Percentiles rank a stretch among this genome's conserved stretches.
Conservation (phyloP, 2,113 vertebrate species). For the Notarius quadriscutis region DNA sequence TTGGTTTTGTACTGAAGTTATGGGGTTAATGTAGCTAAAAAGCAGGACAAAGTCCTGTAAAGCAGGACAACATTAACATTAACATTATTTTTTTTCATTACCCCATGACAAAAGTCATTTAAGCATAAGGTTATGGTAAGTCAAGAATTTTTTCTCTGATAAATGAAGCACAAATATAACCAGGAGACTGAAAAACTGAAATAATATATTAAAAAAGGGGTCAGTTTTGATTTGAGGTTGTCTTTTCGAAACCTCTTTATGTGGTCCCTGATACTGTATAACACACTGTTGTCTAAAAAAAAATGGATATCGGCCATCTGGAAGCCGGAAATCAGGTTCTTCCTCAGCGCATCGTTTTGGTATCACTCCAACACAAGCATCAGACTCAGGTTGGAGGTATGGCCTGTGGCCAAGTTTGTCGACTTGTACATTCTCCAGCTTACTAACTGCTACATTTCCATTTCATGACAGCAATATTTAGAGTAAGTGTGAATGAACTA, state of each 20-base stretch:
- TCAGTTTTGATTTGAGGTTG: background rate
- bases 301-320: background rate
- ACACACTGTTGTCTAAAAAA: background rate
- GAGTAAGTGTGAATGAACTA: background rate
- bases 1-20: background rate
- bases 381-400: conserved; percentile 13
- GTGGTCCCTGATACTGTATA: background rate
- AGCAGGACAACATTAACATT: background rate
- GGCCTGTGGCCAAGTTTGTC: background rate
- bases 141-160: background rate
- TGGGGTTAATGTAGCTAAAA: background rate
- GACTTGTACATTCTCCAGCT: background rate
- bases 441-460: background rate
- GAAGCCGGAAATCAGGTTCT: background rate
- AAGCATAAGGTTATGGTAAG: background rate
- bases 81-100: background rate
- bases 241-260: background rate
- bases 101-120: background rate
- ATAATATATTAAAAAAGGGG: background rate
- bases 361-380: background rate
- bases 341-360: background rate
- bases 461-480: background rate
- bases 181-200: background rate
- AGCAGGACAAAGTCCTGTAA: background rate
- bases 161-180: background rate